Evolutionary conservation across 2,113 vertebrate genomes (phyloP).

Genomic region (Mus musculus): DNA sequence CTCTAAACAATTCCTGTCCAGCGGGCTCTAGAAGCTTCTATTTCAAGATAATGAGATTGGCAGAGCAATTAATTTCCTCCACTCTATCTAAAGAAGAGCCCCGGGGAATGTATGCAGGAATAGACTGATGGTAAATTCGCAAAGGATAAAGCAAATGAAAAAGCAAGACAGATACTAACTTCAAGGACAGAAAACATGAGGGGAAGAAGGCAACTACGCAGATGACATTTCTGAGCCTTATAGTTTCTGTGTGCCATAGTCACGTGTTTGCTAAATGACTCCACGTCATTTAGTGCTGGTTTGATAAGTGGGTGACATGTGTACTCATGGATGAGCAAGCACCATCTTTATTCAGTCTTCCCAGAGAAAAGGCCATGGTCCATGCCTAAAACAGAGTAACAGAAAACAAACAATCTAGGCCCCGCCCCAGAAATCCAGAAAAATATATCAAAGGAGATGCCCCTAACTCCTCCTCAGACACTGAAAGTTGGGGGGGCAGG

Average conservation of each 20-base stretch:
- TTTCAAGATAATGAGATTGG: slow-evolving; percentile 21
- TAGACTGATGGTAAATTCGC: not conserved
- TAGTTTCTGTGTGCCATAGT: not conserved
- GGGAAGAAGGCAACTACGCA: not conserved
- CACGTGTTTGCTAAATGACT: not conserved
- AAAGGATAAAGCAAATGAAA: not conserved
- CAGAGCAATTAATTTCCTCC: not conserved
- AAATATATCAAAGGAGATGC: not conserved
- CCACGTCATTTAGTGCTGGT: not conserved
- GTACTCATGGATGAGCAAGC: not conserved
- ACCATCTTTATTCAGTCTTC: not conserved
- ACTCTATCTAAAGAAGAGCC: slow-evolving; percentile 3
- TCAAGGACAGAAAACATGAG: not conserved
- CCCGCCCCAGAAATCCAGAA: not conserved
- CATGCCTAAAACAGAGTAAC: not conserved
- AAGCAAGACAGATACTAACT: not conserved
- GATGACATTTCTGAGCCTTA: not conserved
- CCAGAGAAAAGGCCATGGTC: not conserved
- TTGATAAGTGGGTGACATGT: not conserved
- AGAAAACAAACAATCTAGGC: not conserved
- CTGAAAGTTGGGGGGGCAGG: not conserved
- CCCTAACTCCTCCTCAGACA: not conserved
- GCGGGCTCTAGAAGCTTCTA: not conserved
- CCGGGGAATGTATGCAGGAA: not conserved
- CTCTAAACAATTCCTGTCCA: not conserved